phyloP scores from a whole-genome alignment of 1,140 invertebrate genomes.

The Antheraea pernyi region DNA sequence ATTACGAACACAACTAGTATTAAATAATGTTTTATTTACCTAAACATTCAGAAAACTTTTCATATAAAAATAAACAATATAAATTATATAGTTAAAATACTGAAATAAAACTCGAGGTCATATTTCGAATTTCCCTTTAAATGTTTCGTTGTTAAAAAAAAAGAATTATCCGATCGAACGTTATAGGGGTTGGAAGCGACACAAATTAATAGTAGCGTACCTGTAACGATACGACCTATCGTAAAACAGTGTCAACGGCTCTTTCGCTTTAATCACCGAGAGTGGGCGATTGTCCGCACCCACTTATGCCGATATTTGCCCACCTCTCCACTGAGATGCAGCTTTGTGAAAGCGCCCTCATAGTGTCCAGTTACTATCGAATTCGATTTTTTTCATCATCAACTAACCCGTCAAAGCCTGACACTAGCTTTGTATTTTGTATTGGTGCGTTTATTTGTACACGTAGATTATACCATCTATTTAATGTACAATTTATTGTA shows the following conservation, averaged over 20 bases:
- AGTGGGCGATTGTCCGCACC: constrained; percentile 70
- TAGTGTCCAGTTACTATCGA: constrained; percentile 54
- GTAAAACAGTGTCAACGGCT: constrained; percentile 74
- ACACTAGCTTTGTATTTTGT: no score
- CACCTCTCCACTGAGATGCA: constrained; percentile 64
- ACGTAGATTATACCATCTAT: no score
- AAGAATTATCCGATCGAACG: neutral
- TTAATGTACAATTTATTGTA: no score
- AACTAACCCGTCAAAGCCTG: constrained; percentile 20
- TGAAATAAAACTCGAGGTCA: no score
- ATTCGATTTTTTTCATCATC: constrained; percentile 52
- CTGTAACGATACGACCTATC: constrained; percentile 51
- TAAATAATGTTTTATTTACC: no score
- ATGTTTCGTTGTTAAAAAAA: neutral
- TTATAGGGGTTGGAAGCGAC: constrained; percentile 30
- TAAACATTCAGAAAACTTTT: no score
- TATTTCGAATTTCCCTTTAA: neutral
- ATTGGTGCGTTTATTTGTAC: no score
- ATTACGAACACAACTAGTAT: no score
- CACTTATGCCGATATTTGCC: constrained; percentile 69
- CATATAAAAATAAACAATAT: no score
- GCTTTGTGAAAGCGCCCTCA: constrained; percentile 66
- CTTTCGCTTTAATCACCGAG: constrained; percentile 74
- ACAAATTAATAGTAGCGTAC: constrained; percentile 59
- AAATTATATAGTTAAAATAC: no score